Evolutionary conservation across 2,113 vertebrate species (phyloP).

Genomic region (Corythaixoides concolor): DNA sequence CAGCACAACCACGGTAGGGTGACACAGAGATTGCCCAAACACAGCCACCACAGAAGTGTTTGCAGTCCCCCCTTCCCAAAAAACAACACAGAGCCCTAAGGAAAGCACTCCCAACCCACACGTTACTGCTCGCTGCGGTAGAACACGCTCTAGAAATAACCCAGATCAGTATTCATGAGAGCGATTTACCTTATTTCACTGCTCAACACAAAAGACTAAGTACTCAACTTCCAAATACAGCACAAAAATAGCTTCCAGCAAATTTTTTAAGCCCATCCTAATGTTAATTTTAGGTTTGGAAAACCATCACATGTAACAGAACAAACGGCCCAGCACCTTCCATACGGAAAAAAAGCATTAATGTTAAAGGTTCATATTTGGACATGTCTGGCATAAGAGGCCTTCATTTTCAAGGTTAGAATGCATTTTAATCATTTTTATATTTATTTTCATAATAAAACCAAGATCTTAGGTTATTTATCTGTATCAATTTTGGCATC

Average conservation of each 20-base stretch:
- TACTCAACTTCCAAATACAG: background rate
- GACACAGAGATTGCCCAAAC: background rate
- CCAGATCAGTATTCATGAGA: background rate
- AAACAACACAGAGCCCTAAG: background rate
- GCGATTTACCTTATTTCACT: background rate
- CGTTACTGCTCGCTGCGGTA: background rate
- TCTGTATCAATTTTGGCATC: background rate
- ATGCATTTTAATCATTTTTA: background rate
- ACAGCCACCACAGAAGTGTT: fast-evolving
- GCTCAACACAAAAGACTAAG: background rate
- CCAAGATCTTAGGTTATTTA: background rate
- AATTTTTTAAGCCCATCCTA: conserved; percentile 33
- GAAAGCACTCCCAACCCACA: background rate
- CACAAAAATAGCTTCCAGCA: conserved; percentile 33
- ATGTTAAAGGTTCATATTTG: background rate
- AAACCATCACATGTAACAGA: background rate
- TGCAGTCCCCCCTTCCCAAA: fast-evolving
- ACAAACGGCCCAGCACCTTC: background rate
- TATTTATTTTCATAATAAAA: background rate
- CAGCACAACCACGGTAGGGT: background rate
- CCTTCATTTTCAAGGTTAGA: background rate
- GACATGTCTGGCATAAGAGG: background rate
- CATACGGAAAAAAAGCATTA: background rate
- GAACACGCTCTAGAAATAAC: background rate
- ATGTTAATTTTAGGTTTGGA: conserved; percentile 35